Conservation (phyloP, 92 coral and sea anemone genomes). For the Palythoa grandiflora region DNA sequence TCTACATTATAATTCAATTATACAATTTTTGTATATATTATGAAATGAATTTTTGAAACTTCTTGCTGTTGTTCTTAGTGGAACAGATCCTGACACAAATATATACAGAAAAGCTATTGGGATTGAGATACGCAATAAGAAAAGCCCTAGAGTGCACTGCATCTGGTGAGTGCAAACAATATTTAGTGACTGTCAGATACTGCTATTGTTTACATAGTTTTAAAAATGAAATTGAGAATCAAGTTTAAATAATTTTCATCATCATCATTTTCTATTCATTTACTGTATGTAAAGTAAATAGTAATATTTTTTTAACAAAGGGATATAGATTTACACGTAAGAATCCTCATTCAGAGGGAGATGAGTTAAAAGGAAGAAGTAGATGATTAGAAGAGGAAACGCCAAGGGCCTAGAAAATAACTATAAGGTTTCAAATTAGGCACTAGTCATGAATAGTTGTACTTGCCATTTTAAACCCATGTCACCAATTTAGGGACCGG, state of each 20-base stretch:
- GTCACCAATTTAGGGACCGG: background rate
- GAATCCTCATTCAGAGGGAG: too few relatives aligned
- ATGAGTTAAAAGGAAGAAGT: background rate
- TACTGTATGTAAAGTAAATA: background rate
- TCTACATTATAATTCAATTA: too few relatives aligned
- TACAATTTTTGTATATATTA: too few relatives aligned
- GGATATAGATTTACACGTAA: too few relatives aligned
- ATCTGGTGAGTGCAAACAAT: slow-evolving; percentile 7
- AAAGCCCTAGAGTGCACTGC: slow-evolving; percentile 7
- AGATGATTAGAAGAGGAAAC: background rate
- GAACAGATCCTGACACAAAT: slow-evolving; percentile 19
- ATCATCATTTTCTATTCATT: background rate
- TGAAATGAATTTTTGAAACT: too few relatives aligned
- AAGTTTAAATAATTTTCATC: background rate
- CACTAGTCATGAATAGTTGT: too few relatives aligned
- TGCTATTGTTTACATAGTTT: background rate
- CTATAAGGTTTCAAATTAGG: background rate
- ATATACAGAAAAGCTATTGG: slow-evolving; percentile 14
- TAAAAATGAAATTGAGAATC: too few relatives aligned
- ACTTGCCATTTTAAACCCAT: slow-evolving; percentile 1
- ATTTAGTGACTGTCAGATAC: background rate
- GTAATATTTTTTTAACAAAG: background rate
- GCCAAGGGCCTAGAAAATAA: background rate
- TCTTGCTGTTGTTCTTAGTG: background rate
- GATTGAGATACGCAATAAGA: slow-evolving; percentile 6